Percentiles rank a stretch among this genome's conserved stretches.
Conservation (phyloP, 2,888 invertebrate genomes). For the Hypselothyrea guttata region DNA sequence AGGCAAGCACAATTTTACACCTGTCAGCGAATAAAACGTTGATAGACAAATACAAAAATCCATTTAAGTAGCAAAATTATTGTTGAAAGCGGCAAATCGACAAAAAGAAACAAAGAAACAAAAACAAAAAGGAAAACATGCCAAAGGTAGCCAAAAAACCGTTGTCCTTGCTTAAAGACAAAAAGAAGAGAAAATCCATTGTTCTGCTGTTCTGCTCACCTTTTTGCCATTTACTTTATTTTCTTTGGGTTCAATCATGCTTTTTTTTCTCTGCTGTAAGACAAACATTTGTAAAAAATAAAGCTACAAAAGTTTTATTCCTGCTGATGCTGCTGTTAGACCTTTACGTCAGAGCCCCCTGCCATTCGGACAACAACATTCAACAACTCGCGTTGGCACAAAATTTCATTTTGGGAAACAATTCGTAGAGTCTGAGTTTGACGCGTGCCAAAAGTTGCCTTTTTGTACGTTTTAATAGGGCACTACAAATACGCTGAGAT, state of each 20-base stretch:
- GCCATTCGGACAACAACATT: neutral
- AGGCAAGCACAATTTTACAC: constrained; percentile 67
- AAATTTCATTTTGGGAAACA: constrained; percentile 67
- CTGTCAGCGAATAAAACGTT: constrained; percentile 73
- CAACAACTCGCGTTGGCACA: constrained; percentile 29
- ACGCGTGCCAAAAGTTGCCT: constrained; percentile 52
- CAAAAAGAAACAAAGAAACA: constrained; percentile 24
- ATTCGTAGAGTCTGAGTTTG: constrained; percentile 46
- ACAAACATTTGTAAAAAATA: constrained; percentile 72
- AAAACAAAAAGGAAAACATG: constrained; percentile 6
- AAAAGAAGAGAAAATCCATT: constrained; percentile 43
- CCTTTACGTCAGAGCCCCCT: constrained; percentile 19
- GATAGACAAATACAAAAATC: constrained; percentile 71
- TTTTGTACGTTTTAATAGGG: constrained; percentile 5
- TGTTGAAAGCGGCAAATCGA: constrained; percentile 53
- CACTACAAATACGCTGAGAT: constrained; percentile 2
- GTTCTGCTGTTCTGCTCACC: constrained; percentile 51
- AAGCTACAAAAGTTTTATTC: constrained; percentile 67
- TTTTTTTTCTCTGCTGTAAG: constrained; percentile 48
- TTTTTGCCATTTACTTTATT: constrained; percentile 48
- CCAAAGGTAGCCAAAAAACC: constrained; percentile 25
- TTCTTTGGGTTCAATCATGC: constrained; percentile 15
- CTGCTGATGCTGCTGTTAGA: constrained; percentile 53
- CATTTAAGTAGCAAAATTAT: constrained; percentile 74
- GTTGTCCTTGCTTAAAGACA: constrained; percentile 58